Conservation (phyloP, 2,113 vertebrate genomes). For the Podarcis muralis region DNA sequence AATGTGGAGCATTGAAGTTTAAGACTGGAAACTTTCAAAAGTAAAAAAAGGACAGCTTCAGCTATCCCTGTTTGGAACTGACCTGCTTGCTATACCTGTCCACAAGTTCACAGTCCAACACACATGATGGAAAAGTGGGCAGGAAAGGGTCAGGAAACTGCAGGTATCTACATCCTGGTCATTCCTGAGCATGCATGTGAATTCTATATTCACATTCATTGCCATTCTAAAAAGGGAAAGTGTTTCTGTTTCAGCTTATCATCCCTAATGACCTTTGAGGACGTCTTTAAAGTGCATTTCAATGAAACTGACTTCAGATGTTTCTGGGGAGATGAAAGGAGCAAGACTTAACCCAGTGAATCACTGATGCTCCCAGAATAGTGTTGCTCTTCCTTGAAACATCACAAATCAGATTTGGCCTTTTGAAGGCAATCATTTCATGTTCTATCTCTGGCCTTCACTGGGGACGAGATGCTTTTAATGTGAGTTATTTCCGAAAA, state of each 20-base stretch:
- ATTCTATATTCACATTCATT: constrained; percentile 63
- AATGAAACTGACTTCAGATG: constrained; percentile 59
- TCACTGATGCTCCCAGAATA: constrained; percentile 60
- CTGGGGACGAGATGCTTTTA: constrained; percentile 20
- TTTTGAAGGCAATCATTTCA: constrained; percentile 39
- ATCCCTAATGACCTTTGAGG: constrained; percentile 65
- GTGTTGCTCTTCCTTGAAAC: constrained; percentile 33
- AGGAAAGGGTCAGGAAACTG: background rate
- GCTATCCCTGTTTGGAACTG: too few relatives aligned
- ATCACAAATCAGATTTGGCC: constrained; percentile 31
- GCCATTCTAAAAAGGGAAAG: constrained; percentile 34
- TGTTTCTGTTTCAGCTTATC: constrained; percentile 50
- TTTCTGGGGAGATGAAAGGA: constrained; percentile 57
- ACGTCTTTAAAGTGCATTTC: constrained; percentile 49
- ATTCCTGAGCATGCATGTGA: background rate
- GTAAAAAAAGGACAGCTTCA: too few relatives aligned
- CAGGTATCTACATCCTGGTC: background rate
- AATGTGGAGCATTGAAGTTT: too few relatives aligned
- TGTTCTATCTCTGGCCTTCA: constrained; percentile 46
- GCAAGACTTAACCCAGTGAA: constrained; percentile 53
- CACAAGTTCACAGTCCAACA: too few relatives aligned
- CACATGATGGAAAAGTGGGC: too few relatives aligned
- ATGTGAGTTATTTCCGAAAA: constrained; percentile 59
- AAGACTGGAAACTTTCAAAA: too few relatives aligned
- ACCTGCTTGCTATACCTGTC: too few relatives aligned